Evolutionary conservation across 2,888 invertebrate species (phyloP), one percentile per base, ranked within the genome.

Genomic region (Agrochola lota): DNA sequence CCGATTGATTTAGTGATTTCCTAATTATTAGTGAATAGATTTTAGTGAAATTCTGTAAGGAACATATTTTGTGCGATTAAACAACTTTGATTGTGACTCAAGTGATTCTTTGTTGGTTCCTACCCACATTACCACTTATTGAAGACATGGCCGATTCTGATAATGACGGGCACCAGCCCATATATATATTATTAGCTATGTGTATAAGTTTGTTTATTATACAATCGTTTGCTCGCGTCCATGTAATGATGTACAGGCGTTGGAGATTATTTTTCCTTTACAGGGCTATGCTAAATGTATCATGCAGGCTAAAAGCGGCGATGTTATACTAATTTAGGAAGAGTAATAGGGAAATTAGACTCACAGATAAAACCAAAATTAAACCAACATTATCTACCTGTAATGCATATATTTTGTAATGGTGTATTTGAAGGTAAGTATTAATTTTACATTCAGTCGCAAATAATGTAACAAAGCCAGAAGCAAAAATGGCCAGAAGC

Each of bases 161-260:
- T n/a, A n/a, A n/a, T n/a, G n/a, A n/a, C n/a, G n/a, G n/a, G n/a
- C n/a, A n/a, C n/a, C n/a, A n/a, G n/a, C n/a, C n/a, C n/a, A n/a
- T n/a, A n/a, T n/a, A n/a, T 30, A 30, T 30, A 74, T 20, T n/a
- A 60, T 49, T 55, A 76, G n/a, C 0, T 55, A 69, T 55, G n/a
- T 49, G 64, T 55, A 30, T 30, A 30, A 49, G 35, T 57, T 74
- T 55, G 43, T 72, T 71, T 76, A 35, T 49, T 75, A 62, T 75
- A 60, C 69, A 71, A 69, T 46, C 35, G 11, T 43, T 20, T 17
- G 30, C 12, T 57, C 2, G 12, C 4, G 30, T 30, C 46, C 30
- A n/a, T 71, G 12, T n/a, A 11, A 46, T 40, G 43, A 20, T 70
- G 26, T 26, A 35, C 8, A n/a, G 5, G 17, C 6, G 57, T n/a